Percentiles rank a stretch among this genome's conserved stretches.
Evolutionary conservation across 1,140 invertebrate species (phyloP).

Genomic region (Hypothenemus hampei): DNA sequence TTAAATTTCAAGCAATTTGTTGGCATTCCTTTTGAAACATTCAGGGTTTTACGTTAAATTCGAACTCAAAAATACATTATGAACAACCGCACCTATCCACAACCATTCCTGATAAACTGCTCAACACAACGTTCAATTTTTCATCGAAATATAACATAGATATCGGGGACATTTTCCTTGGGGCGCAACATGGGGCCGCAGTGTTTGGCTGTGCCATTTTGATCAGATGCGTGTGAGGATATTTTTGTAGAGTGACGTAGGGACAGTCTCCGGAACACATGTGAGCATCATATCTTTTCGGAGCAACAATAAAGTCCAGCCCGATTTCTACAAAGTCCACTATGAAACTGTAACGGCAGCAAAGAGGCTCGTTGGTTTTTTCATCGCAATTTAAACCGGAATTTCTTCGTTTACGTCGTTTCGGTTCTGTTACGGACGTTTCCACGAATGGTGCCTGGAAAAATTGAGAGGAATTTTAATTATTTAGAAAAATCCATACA

Average conservation of each 20-base stretch:
- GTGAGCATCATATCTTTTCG: slow-evolving; percentile 91
- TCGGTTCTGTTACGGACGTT: slow-evolving; percentile 59
- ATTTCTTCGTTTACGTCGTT: slow-evolving; percentile 66
- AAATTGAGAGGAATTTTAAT: no score
- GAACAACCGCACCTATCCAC: slow-evolving; percentile 89
- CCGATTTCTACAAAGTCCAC: slow-evolving; percentile 96
- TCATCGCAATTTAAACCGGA: slow-evolving; percentile 75
- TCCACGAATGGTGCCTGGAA: slow-evolving; percentile 77
- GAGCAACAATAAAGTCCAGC: slow-evolving; percentile 98
- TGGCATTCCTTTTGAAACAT: neutral
- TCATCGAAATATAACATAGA: slow-evolving; percentile 91
- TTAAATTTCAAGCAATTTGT: neutral
- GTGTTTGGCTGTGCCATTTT: slow-evolving; percentile 65
- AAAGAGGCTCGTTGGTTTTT: slow-evolving; percentile 69
- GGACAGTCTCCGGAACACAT: slow-evolving; percentile 95
- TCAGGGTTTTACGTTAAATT: slow-evolving; percentile 1
- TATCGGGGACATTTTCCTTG: slow-evolving; percentile 81
- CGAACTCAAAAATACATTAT: slow-evolving; percentile 49
- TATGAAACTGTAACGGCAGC: slow-evolving; percentile 85
- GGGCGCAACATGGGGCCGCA: slow-evolving; percentile 83
- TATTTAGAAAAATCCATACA: no score
- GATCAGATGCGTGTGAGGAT: slow-evolving; percentile 91
- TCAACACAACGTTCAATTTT: slow-evolving; percentile 81
- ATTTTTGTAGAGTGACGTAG: slow-evolving; percentile 80
- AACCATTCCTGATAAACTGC: slow-evolving; percentile 86